phyloP scores from a whole-genome alignment of 1,140 invertebrate species.

The Luehdorfia chinensis region DNA sequence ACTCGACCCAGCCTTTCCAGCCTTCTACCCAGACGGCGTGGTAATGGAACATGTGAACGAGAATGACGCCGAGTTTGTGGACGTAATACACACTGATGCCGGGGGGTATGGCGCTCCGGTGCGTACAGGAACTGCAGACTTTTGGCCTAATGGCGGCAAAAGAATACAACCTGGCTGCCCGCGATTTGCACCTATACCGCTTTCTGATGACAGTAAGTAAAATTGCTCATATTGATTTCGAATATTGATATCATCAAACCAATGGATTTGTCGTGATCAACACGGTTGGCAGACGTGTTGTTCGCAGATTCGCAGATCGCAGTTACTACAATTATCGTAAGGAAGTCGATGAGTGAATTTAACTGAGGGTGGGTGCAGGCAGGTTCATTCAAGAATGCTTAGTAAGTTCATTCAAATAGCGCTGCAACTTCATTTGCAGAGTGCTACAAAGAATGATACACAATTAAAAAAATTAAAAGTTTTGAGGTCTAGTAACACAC shows the following conservation, averaged over 20 bases:
- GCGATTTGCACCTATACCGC: slow-evolving; percentile 59
- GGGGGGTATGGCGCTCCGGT: slow-evolving; percentile 77
- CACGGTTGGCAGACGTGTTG: too few species aligned
- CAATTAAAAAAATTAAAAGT: too few species aligned
- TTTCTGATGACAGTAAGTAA: slow-evolving; percentile 69
- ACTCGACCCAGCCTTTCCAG: slow-evolving; percentile 79
- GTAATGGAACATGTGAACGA: slow-evolving; percentile 79
- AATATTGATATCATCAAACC: background rate
- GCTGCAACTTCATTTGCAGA: too few species aligned
- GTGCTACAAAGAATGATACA: too few species aligned
- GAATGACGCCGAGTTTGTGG: slow-evolving; percentile 82
- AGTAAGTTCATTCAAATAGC: too few species aligned
- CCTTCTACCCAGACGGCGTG: slow-evolving; percentile 77
- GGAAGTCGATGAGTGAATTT: too few species aligned
- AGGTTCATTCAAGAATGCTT: too few species aligned
- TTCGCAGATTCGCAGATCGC: too few species aligned
- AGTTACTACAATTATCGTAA: too few species aligned
- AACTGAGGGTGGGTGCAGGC: too few species aligned
- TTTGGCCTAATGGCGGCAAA: slow-evolving; percentile 80
- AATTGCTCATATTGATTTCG: background rate
- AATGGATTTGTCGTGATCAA: too few species aligned
- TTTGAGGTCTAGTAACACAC: too few species aligned
- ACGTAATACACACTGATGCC: slow-evolving; percentile 84
- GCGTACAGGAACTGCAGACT: slow-evolving; percentile 79
- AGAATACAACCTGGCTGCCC: slow-evolving; percentile 79